These are phyloP conservation scores for Metalampra italica DNA, from an alignment of 2,888 invertebrate species.

Conservation along the genomic window DNA sequence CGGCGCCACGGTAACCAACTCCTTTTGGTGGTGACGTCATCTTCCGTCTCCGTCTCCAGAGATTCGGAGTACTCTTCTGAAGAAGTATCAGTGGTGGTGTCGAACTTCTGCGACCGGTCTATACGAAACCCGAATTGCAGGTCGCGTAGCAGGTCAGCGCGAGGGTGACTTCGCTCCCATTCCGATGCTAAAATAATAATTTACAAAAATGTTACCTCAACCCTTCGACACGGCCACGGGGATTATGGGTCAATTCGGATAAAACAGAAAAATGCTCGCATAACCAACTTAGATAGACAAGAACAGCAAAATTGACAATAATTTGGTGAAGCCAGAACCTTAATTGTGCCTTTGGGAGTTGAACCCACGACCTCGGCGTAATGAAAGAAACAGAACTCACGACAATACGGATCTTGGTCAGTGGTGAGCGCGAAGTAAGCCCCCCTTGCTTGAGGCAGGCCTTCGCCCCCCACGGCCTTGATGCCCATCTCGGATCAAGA, in stretches of 20 bases:
- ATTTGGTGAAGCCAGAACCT: too few species aligned
- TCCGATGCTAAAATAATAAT: constrained; percentile 40
- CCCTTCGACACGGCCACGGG: too few species aligned
- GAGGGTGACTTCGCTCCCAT: constrained; percentile 42
- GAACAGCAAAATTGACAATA: too few species aligned
- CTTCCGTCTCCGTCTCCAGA: constrained; percentile 4
- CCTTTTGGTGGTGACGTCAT: constrained; percentile 29
- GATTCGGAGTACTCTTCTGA: constrained; percentile 44
- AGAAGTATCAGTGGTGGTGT: constrained; percentile 1
- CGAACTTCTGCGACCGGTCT: constrained; percentile 17
- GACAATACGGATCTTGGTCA: constrained; percentile 69
- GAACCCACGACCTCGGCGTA: too few species aligned
- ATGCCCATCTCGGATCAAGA: constrained; percentile 79
- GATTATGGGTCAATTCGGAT: too few species aligned
- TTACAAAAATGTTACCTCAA: neutral
- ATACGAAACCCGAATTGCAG: constrained; percentile 44
- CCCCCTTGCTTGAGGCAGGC: constrained; percentile 56
- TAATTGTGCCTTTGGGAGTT: too few species aligned
- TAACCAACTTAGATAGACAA: too few species aligned
- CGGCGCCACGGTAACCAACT: constrained; percentile 39
- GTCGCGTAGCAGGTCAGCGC: constrained; percentile 45
- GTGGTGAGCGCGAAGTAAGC: constrained; percentile 76
- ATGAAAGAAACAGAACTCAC: constrained; percentile 57
- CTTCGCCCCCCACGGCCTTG: constrained; percentile 42
- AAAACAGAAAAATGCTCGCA: too few species aligned